phyloP scores from a whole-genome alignment of 2,888 invertebrate species.

The Orchesella flavescens region DNA sequence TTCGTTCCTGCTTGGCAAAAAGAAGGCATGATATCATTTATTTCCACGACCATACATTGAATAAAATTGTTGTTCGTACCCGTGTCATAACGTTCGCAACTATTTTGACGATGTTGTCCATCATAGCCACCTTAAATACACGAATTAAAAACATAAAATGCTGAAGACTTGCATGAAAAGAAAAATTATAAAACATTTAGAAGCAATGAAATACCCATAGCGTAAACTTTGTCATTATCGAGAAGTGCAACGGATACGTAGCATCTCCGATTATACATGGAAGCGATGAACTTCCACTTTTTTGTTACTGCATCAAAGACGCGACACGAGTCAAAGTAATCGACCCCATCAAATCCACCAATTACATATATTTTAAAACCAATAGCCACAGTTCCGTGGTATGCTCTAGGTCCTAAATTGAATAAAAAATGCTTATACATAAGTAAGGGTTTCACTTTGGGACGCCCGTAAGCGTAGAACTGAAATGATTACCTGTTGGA shows the following conservation, averaged over 20 bases:
- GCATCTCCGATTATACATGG: conserved; percentile 90
- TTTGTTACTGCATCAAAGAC: conserved; percentile 90
- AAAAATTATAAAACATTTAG: too few species aligned
- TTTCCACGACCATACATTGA: background rate
- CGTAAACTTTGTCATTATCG: conserved; percentile 83
- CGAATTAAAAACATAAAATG: background rate
- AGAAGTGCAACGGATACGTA: conserved; percentile 89
- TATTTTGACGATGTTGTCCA: conserved; percentile 88
- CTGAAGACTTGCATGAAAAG: background rate
- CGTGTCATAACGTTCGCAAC: conserved; percentile 89
- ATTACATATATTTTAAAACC: conserved; percentile 89
- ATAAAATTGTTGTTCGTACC: background rate
- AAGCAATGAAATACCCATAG: conserved; percentile 82
- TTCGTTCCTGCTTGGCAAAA: conserved; percentile 76
- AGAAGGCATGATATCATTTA: background rate
- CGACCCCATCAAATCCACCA: conserved; percentile 94
- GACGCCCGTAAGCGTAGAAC: too few species aligned
- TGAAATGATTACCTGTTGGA: conserved; percentile 77
- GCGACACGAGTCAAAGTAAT: conserved; percentile 89
- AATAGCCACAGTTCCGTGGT: conserved; percentile 93
- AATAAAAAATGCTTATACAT: background rate
- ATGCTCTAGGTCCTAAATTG: conserved; percentile 84
- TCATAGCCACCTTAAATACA: conserved; percentile 77
- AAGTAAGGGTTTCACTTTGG: too few species aligned
- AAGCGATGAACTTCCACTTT: conserved; percentile 87